Percentiles rank a stretch among this genome's conserved stretches.
These are phyloP conservation scores for Apotomis turbidana DNA, from an alignment of 2,888 invertebrate species.

Conservation along the genomic window DNA sequence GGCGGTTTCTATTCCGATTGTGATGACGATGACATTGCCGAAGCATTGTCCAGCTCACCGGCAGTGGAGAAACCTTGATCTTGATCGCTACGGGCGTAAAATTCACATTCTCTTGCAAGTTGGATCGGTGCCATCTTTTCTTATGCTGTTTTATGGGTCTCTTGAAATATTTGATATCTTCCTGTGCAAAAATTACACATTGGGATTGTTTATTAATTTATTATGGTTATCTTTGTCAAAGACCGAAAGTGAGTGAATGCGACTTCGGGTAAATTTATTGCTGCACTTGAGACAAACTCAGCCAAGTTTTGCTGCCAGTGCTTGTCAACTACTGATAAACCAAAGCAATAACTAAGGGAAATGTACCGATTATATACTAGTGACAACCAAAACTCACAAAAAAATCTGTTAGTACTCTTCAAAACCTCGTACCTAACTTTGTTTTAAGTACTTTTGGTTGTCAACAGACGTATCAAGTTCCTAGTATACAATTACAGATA, in stretches of 20 bases:
- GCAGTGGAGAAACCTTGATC: slow-evolving; percentile 49
- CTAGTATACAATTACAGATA: no score
- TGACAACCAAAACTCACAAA: no score
- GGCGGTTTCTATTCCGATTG: slow-evolving; percentile 43
- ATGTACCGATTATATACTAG: no score
- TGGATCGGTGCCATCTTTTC: slow-evolving; percentile 31
- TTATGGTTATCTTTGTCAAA: neutral
- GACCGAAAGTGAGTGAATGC: neutral
- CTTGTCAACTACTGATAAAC: no score
- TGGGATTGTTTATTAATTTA: neutral
- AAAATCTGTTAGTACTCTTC: no score
- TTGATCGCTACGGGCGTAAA: slow-evolving; percentile 43
- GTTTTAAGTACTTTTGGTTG: no score
- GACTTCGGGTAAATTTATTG: neutral
- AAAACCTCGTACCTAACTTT: no score
- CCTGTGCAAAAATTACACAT: slow-evolving; percentile 2
- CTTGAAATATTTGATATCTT: slow-evolving; percentile 7
- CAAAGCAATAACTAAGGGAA: no score
- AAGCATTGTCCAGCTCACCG: slow-evolving; percentile 25
- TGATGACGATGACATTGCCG: slow-evolving; percentile 32
- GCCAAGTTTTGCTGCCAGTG: neutral
- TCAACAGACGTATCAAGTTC: no score
- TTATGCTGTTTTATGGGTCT: slow-evolving; percentile 14
- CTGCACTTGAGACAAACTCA: neutral
- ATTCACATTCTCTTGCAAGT: slow-evolving; percentile 18